phyloP scores from a whole-genome alignment of 2,113 vertebrate genomes.

The Leptocoma aspasia region DNA sequence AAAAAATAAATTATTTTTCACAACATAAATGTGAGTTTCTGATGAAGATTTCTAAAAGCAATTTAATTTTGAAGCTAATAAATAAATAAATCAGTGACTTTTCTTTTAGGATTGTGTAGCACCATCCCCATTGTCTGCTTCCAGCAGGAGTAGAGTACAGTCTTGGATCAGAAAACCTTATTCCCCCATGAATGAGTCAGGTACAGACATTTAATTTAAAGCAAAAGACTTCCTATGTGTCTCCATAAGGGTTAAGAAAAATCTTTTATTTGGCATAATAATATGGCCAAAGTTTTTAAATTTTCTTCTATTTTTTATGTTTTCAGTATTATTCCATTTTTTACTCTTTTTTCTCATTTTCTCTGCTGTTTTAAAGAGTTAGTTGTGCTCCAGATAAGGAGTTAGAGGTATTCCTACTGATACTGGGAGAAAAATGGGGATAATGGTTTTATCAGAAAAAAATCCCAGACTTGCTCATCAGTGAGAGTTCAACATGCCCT shows the following conservation, averaged over 20 bases:
- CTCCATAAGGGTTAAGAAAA: not conserved
- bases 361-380: not conserved
- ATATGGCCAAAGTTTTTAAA: not conserved
- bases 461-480: not conserved
- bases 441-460: not conserved
- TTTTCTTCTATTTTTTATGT: not conserved
- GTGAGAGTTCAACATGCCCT: not conserved
- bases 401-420: not conserved
- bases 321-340: not conserved
- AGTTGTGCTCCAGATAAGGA: not conserved
- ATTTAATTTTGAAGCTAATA: not conserved
- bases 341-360: not conserved
- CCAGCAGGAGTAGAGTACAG: conserved; percentile 33
- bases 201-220: conserved; percentile 44
- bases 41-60: not conserved
- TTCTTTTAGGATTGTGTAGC: conserved; percentile 49
- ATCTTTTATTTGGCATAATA: not conserved
- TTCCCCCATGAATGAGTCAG: conserved; percentile 42
- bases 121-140: conserved; percentile 7
- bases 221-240: not conserved
- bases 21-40: not conserved
- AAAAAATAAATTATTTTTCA: not conserved
- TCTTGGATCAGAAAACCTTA: not conserved
- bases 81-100: not conserved
- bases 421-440: not conserved